Evolutionary conservation across 2,113 vertebrate genomes (phyloP), one percentile per base, ranked within the genome.

Genomic region (Etheostoma spectabile): DNA sequence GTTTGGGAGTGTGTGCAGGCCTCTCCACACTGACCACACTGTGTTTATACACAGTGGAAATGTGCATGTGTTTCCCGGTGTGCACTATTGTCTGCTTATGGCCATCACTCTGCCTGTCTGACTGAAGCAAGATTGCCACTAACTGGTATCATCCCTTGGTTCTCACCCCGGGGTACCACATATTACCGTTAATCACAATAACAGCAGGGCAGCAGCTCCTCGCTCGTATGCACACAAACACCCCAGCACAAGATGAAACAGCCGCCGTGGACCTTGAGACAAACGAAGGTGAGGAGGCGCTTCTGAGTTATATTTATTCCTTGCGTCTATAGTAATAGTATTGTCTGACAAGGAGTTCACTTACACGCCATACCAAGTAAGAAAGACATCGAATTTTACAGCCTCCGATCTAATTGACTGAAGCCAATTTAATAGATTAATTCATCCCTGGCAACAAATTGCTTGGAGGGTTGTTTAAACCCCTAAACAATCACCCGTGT

Each of bases 401-500:
- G 83, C 79, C 74, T 57, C 77, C 49, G 24, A 65, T 88, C 87
- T 93, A 91, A 93, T 89, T 93, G 92, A 92, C 90, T 87, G 62
- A n/a, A 84, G 69, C 74, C 82, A 92, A 90, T 93, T 93, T 88
- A 91, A 93, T 92, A 92, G 64, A 92, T 85, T 86, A 91, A 80
- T 91, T 90, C 78, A 75, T 88, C 82, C 72, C 79, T 35, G 84
- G 79, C 77, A 90, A 90, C 84, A 91, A 89, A 93, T 93, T 93
- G 93, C 91, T 94, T 82, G 76, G 87, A 92, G 93, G 71, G 65
- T 91, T 91, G 80, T 83, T 91, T 83, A 90, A 93, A 87, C 89
- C 92, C 91, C 93, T 89, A 74, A 91, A 79, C 93, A 94, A 94
- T 94, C 90, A 86, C 80, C 83, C 64, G 27, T 89, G 89, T 91